A percentile compares a stretch with the other conserved stretches of the same genome.
Conservation (phyloP, 2,888 invertebrate species). For the Rhagium mordax region DNA sequence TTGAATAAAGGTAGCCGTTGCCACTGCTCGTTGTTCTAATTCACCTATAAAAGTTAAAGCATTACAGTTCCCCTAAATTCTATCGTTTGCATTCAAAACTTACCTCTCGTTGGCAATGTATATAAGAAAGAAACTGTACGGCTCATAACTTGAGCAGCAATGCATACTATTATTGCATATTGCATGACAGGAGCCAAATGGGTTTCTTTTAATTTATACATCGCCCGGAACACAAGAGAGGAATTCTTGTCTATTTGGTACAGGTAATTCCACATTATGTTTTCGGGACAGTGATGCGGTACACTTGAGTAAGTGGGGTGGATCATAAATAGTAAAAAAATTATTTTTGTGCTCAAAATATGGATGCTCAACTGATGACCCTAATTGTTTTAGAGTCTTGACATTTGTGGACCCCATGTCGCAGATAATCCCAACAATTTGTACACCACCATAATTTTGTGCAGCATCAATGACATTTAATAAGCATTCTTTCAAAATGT, state of each 20-base stretch:
- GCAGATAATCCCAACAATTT: conserved; percentile 46
- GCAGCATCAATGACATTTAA: conserved; percentile 36
- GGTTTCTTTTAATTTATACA: no score
- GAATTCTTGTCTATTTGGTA: background rate
- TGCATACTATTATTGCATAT: no score
- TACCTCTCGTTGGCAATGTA: background rate
- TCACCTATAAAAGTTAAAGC: conserved; percentile 22
- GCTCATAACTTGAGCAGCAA: conserved; percentile 44
- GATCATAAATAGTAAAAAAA: conserved; percentile 16
- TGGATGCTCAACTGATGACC: conserved; percentile 20
- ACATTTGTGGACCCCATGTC: conserved; percentile 48
- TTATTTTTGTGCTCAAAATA: conserved; percentile 1
- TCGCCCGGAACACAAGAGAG: conserved; percentile 3
- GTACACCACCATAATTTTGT: conserved; percentile 24
- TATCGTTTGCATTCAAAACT: no score
- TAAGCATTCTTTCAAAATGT: conserved; percentile 23
- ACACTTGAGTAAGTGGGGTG: conserved; percentile 30
- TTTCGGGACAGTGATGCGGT: conserved; percentile 12
- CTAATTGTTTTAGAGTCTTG: conserved; percentile 37
- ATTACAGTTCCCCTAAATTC: no score
- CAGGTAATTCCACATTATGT: conserved; percentile 15
- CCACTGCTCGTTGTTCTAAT: conserved; percentile 33
- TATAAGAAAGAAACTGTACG: conserved; percentile 5
- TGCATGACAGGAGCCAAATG: no score
- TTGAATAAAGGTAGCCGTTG: conserved; percentile 47